Evolutionary conservation across 2,797 vertebrate genomes (phyloP).

Genomic region (Dermochelys coriacea): DNA sequence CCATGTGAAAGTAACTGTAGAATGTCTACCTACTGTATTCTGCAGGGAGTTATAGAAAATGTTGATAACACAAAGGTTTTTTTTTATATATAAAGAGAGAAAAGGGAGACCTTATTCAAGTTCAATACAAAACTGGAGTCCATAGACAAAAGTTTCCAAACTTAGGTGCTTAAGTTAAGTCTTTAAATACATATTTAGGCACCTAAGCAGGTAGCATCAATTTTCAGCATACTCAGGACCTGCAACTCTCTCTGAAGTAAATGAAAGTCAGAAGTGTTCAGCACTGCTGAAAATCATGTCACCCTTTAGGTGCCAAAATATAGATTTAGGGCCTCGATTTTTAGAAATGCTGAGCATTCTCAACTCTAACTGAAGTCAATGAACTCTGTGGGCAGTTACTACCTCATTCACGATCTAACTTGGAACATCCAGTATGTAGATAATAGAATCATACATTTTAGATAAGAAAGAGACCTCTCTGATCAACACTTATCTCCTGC

Average conservation of each 20-base stretch:
- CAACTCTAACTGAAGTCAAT: not conserved
- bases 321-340: no score
- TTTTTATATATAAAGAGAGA: not conserved
- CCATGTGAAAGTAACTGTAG: not conserved
- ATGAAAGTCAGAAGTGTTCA: no score
- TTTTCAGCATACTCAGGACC: no score
- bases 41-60: not conserved
- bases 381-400: not conserved
- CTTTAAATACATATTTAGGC: not conserved
- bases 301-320: no score
- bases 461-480: not conserved
- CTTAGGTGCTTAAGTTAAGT: not conserved
- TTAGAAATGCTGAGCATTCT: no score
- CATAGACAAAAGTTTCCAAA: not conserved
- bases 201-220: no score
- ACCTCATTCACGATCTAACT: not conserved
- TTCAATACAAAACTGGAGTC: not conserved
- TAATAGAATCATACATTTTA: not conserved
- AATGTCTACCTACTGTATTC: not conserved
- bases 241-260: no score
- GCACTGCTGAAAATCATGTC: no score
- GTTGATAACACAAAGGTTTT: not conserved
- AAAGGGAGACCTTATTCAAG: not conserved
- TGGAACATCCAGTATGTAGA: not conserved
- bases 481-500: not conserved